These are phyloP conservation scores for Heliconius charithonia DNA, from an alignment of 2,888 invertebrate species.

Conservation along the genomic window DNA sequence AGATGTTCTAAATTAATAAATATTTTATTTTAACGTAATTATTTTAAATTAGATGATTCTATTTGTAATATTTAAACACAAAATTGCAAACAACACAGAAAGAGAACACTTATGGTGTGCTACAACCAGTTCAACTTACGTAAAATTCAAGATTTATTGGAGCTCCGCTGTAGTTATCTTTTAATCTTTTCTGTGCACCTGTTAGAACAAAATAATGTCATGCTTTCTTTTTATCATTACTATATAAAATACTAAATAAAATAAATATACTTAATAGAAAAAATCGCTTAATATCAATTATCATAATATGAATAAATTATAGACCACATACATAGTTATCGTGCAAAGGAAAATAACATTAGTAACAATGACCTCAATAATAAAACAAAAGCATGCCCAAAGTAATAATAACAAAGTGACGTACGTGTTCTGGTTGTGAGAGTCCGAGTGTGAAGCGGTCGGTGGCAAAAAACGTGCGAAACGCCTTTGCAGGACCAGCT, in stretches of 20 bases:
- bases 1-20: no score
- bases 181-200: constrained; percentile 77
- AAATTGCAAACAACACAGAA: not conserved
- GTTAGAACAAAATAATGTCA: constrained; percentile 63
- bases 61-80: not conserved
- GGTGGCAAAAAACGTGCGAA: constrained; percentile 85
- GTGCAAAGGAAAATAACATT: constrained; percentile 13
- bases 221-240: constrained; percentile 35
- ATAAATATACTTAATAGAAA: not conserved
- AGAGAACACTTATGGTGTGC: not conserved
- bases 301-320: not conserved
- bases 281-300: not conserved
- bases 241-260: not conserved
- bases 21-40: no score
- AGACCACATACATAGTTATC: not conserved
- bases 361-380: constrained; percentile 4
- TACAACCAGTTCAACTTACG: constrained; percentile 57
- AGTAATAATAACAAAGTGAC: constrained; percentile 58
- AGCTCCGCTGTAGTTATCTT: constrained; percentile 70
- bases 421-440: constrained; percentile 86
- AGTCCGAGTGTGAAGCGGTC: constrained; percentile 84
- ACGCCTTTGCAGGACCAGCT: constrained; percentile 87
- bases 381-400: constrained; percentile 20
- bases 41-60: no score
- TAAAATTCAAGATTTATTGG: constrained; percentile 57